Evolutionary conservation across 2,113 vertebrate species (phyloP).

Genomic region (Empidonax alnorum): DNA sequence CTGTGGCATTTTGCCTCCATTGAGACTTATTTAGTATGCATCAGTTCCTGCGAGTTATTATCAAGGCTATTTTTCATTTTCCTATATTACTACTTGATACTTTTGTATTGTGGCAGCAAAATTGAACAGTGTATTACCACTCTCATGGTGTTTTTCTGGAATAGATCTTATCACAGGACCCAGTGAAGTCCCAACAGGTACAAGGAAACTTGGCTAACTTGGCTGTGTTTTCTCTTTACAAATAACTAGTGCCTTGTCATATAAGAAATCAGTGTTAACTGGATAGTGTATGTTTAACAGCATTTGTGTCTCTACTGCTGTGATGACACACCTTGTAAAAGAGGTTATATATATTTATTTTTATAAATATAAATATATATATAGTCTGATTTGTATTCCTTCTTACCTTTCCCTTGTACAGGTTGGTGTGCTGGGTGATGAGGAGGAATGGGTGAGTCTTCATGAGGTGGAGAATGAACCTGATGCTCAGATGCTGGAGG

Average conservation of each 20-base stretch:
- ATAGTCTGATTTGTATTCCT: background rate
- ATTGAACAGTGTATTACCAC: background rate
- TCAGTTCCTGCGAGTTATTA: constrained; percentile 28
- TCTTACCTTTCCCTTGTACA: constrained; percentile 21
- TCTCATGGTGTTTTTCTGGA: background rate
- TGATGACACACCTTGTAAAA: background rate
- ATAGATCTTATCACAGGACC: background rate
- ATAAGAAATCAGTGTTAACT: background rate
- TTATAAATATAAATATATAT: rapidly evolving
- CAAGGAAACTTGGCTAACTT: background rate
- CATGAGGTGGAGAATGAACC: constrained; percentile 89
- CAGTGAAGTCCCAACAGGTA: background rate
- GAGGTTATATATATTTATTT: background rate
- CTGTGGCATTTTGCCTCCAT: constrained; percentile 28
- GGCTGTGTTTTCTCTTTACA: background rate
- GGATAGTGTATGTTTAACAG: background rate
- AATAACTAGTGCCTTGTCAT: background rate
- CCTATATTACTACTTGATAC: constrained; percentile 13
- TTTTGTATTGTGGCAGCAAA: constrained; percentile 13
- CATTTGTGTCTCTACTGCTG: background rate
- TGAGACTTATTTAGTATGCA: constrained; percentile 35
- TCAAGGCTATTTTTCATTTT: constrained; percentile 43
- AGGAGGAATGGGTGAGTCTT: constrained; percentile 86
- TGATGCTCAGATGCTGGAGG: constrained; percentile 85
- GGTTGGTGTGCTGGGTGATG: constrained; percentile 86